Evolutionary conservation across 2,113 vertebrate genomes (phyloP), one percentile per base, ranked within the genome.

Genomic region (Ceyx cyanopectus): DNA sequence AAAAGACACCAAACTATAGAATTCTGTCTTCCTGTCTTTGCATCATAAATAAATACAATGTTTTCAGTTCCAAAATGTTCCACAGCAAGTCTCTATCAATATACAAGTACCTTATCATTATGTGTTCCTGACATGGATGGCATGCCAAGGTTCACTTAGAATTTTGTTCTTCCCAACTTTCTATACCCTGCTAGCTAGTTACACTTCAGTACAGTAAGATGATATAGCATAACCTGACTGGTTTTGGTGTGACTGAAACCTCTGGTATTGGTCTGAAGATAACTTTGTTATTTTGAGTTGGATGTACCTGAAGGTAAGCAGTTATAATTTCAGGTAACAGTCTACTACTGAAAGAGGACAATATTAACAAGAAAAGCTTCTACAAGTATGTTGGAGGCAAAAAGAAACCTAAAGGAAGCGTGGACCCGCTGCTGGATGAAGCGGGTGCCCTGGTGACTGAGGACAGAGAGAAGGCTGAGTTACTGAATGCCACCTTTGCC

Each of bases 101-200:
- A 93, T 82, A 92, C 54, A 89, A 89, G 96, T 96, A 81, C 27
- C 48, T 70, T 87, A 79, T 34, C 60, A 66, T 56, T 87, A 62
- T 90, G 41, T 46, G 3, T 65, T n/a, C 66, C 63, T 62, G 73
- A 34, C 89, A 65, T 19, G 51, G 61, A 92, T 70, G 10, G 23
- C 69, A 86, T 53, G 45, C 54, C 63, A 67, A 34, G 6, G 17
- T 82, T 92, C 68, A 40, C 80, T 95, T 92, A 57, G 63, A 65
- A 86, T 96, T 97, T 72, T 45, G 85, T 94, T 93, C 72, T 91
- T 60, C 91, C 60, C n/a, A 29, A 83, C 62, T 87, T 40, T 86
- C 77, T 57, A 8, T 41, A 63, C n/a, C 3, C 5, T 34, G 56
- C 79, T 90, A 93, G 65, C 43, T 48, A 90, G 30, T 77, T 93